phyloP scores from a whole-genome alignment of 2,797 vertebrate species.

The Xerus rutilus region DNA sequence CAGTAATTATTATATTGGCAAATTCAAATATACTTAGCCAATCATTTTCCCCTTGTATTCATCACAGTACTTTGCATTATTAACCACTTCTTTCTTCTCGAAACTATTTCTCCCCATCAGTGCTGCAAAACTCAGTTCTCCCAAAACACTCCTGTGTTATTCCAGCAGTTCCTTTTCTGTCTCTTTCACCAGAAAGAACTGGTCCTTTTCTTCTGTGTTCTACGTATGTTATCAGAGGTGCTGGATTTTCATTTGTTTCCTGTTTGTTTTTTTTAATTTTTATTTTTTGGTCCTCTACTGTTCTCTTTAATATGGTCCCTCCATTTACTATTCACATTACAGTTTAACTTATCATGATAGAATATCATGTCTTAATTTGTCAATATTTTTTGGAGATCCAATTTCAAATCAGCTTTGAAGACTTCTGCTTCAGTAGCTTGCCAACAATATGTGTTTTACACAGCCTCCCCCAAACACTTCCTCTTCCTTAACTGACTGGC shows the following conservation, averaged over 20 bases:
- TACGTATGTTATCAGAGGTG: background rate
- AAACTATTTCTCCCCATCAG: background rate
- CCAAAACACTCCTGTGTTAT: accelerated
- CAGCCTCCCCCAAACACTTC: background rate
- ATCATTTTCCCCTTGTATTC: background rate
- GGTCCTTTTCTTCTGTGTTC: background rate
- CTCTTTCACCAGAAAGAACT: background rate
- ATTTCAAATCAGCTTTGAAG: background rate
- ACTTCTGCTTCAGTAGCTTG: background rate
- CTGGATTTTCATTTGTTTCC: background rate
- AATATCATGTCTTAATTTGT: conserved; percentile 17
- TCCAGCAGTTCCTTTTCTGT: background rate
- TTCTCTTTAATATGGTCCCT: background rate
- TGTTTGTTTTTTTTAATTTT: too few species aligned
- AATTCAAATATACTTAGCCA: background rate
- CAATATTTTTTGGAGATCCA: background rate
- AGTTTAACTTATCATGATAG: background rate
- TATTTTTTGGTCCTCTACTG: background rate
- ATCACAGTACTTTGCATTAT: background rate
- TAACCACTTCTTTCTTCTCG: background rate
- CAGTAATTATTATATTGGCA: background rate
- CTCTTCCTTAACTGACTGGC: too few species aligned
- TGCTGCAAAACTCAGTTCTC: background rate
- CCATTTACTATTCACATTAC: background rate
- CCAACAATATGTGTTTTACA: background rate